Base-by-base conservation (phyloP, 30 jellyfish, hydroid and myxozoan genomes). In the Aurelia sp. region DNA sequence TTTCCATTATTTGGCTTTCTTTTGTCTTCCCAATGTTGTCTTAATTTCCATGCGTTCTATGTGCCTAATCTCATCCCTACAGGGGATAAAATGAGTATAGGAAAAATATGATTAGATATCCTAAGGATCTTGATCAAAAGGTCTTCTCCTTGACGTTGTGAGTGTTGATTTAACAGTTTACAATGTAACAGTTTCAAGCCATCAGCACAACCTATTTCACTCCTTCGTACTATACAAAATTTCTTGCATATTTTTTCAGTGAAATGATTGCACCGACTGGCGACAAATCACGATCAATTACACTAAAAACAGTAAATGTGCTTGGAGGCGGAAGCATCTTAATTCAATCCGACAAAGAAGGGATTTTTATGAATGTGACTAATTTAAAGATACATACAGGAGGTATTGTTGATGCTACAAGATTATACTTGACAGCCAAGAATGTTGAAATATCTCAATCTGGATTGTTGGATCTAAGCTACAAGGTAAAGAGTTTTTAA, bases 251-350 rank as follows among this genome's bases (percentile, higher is more conserved):
- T 74, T 3, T 74, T 48, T 71, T 51, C 78, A 84, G 93, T 44
- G 93, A 84, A 84, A 84, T 84, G 93, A 73, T 84, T 3, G 82
- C 76, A 10, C 93, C 93, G 2, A 59, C 48, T 13, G 93, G 93
- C 31, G 70, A 71, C 22, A 84, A 71, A 33, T 65, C 85, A 65
- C 61, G 93, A 20, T 58, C 80, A 10, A 74, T 84, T 19, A 21
- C 87, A 10, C 27, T 84, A 19, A 62, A 59, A 9, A 53, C 93
- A 13, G 93, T 84, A 3, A 70, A 64, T 50, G 88, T 84, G 3
- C 77, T 73, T 21, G 93, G 93, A 15, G 93, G 93, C 4, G 93
- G 93, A 3, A 47, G 27, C 18, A 6, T 84, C 17, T 59, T 61
- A 31, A 58, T 84, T n/a, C 83, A 64, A 63, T 73, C 93, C 18